Percentiles rank a stretch among this genome's conserved stretches.
These are phyloP conservation scores for Heliconius erato DNA, from an alignment of 2,888 invertebrate species.

Conservation along the genomic window DNA sequence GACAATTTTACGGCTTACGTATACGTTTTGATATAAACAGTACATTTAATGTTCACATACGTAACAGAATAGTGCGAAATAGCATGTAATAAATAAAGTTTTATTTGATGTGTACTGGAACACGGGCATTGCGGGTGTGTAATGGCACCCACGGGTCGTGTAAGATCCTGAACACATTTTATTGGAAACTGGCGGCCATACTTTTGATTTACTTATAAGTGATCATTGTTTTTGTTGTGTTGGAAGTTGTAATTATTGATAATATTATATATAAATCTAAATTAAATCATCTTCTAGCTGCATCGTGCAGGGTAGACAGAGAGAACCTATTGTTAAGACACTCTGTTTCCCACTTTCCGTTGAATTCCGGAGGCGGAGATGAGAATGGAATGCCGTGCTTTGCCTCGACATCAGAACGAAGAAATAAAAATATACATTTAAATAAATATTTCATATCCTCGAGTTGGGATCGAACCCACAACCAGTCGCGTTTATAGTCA, in stretches of 20 bases:
- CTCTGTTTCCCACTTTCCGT: no score
- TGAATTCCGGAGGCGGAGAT: no score
- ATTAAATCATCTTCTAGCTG: no score
- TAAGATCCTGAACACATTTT: slow-evolving; percentile 66
- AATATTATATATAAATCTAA: no score
- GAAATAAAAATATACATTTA: no score
- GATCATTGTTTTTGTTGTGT: neutral
- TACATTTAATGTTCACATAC: slow-evolving; percentile 45
- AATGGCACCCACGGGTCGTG: slow-evolving; percentile 71
- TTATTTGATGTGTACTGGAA: slow-evolving; percentile 73
- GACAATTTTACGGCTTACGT: slow-evolving; percentile 26
- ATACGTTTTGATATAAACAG: slow-evolving; percentile 43
- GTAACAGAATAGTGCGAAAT: slow-evolving; percentile 50
- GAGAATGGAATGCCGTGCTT: no score
- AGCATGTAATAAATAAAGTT: slow-evolving; percentile 76
- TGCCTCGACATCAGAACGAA: no score
- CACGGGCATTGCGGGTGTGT: slow-evolving; percentile 56
- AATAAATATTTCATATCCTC: no score
- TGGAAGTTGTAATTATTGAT: neutral
- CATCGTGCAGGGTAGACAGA: no score
- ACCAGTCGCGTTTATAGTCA: no score
- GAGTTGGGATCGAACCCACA: no score
- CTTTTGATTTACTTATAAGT: slow-evolving; percentile 32
- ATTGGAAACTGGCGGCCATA: slow-evolving; percentile 48
- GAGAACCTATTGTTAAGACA: no score